Evolutionary conservation across 2,113 vertebrate genomes (phyloP), one percentile per base, ranked within the genome.

Genomic region (Cranoglanis bouderius): DNA sequence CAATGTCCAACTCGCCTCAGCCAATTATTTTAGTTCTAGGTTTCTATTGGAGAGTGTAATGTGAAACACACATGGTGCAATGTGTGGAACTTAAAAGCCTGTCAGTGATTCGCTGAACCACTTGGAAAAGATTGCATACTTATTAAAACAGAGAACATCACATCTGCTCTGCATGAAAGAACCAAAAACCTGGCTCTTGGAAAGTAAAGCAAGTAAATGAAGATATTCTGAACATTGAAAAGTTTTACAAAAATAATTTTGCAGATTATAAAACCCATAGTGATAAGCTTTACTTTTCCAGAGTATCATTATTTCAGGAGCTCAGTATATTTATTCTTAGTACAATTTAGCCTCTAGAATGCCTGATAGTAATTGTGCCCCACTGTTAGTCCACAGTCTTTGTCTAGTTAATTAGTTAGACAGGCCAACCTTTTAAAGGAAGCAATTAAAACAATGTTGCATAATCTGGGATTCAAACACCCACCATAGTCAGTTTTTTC

Each of bases 401-500:
- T 83, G 32, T 88, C 81, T 87, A 72, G 78, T 89, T 91, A 90
- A 89, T 90, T 89, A 87, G 70, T 65, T 43, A 24, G 63, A 87
- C 65, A n/a, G 80, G 63, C 83, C 35, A 78, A 83, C 53, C 63
- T 67, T 78, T 87, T 86, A 84, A 65, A 75, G 32, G 16, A 78
- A 85, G 87, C 90, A 88, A 88, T 90, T 88, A 81, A 59, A 83
- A 40, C 80, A n/a, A 61, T 59, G 75, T 65, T 70, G 61, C 67
- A 61, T 81, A 57, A 86, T 61, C 67, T 55, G 38, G 78, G 74
- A 85, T 87, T 32, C 78, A 59, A 53, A 75, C 77, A 80, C 87
- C 85, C 85, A 53, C 72, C 26, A 49, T 29, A 61, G 26, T 77
- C 7, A 4, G 35, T 35, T 16, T 75, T 46, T 29, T 46, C 88